Evolutionary conservation across 2,888 invertebrate genomes (phyloP).

Genomic region (Nymphalis polychloros): DNA sequence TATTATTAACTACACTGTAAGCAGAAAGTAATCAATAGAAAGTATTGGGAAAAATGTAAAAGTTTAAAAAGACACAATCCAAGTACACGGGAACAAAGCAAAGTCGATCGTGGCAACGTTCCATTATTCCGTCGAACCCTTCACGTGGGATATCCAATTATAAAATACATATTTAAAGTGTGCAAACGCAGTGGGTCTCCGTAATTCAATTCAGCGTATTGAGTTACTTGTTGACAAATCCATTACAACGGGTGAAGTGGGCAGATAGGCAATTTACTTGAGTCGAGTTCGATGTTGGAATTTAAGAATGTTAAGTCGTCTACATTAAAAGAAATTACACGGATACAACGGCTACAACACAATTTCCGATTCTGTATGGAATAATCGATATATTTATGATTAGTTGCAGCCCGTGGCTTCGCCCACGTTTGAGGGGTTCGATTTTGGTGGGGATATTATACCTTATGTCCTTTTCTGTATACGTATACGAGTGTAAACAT

Average conservation of each 20-base stretch:
- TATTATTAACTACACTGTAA: neutral
- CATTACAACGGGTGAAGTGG: constrained; percentile 58
- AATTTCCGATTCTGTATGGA: too few relatives aligned
- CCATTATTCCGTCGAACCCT: constrained; percentile 39
- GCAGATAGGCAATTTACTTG: constrained; percentile 48
- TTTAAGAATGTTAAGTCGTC: constrained; percentile 6
- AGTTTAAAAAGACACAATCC: constrained; percentile 24
- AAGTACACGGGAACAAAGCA: constrained; percentile 29
- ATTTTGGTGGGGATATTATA: too few relatives aligned
- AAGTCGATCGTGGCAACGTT: constrained; percentile 26
- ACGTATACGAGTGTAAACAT: too few relatives aligned
- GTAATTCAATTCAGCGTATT: constrained; percentile 71
- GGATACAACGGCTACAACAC: neutral
- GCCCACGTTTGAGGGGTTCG: too few relatives aligned
- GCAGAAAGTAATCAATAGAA: neutral
- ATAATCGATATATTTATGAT: too few relatives aligned
- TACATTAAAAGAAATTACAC: neutral
- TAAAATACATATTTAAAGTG: constrained; percentile 70
- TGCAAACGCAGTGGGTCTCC: constrained; percentile 58
- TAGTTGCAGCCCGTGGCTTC: too few relatives aligned
- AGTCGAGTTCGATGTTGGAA: constrained; percentile 22
- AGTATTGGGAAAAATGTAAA: neutral
- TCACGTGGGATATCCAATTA: constrained; percentile 53
- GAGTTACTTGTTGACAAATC: constrained; percentile 77
- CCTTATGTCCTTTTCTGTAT: too few relatives aligned